Evolutionary conservation across 2,888 invertebrate species (phyloP).

Genomic region (Nematopogon swammerdamellus): DNA sequence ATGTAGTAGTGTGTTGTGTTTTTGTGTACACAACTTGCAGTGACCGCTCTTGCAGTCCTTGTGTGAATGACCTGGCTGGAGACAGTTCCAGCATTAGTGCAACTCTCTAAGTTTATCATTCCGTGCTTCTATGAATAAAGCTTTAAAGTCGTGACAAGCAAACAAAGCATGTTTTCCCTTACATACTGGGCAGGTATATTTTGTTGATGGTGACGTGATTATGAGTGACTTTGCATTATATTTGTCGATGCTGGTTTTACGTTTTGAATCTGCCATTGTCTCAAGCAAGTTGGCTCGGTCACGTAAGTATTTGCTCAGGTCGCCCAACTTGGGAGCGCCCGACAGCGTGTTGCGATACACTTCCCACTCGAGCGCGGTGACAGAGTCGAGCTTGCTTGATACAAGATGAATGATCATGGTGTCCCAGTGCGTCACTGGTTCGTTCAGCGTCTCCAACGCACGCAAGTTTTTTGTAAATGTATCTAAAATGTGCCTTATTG

Average conservation of each 20-base stretch:
- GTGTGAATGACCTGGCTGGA: conserved; percentile 5
- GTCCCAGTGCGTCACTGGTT: conserved; percentile 1
- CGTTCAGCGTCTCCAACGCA: background rate
- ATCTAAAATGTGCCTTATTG: background rate
- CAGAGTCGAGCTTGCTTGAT: background rate
- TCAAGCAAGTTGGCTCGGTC: too few species aligned
- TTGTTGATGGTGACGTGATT: background rate
- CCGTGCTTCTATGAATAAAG: conserved; percentile 2
- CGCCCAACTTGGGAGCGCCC: background rate
- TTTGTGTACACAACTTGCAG: background rate
- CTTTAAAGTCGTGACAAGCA: conserved; percentile 4
- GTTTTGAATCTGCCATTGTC: background rate
- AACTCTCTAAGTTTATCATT: conserved; percentile 2
- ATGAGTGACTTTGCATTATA: too few species aligned
- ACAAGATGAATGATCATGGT: background rate
- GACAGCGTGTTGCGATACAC: background rate
- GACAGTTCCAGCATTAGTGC: conserved; percentile 6
- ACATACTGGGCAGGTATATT: conserved; percentile 4
- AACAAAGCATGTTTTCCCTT: conserved; percentile 4
- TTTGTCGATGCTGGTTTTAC: too few species aligned
- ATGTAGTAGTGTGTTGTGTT: too few species aligned
- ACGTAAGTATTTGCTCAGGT: background rate
- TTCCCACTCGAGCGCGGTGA: background rate
- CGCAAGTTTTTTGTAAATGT: too few species aligned
- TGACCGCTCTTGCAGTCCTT: background rate